Evolutionary conservation across 2,888 invertebrate genomes (phyloP), one percentile per base, ranked within the genome.

Genomic region (Caradrina clavipalpis): DNA sequence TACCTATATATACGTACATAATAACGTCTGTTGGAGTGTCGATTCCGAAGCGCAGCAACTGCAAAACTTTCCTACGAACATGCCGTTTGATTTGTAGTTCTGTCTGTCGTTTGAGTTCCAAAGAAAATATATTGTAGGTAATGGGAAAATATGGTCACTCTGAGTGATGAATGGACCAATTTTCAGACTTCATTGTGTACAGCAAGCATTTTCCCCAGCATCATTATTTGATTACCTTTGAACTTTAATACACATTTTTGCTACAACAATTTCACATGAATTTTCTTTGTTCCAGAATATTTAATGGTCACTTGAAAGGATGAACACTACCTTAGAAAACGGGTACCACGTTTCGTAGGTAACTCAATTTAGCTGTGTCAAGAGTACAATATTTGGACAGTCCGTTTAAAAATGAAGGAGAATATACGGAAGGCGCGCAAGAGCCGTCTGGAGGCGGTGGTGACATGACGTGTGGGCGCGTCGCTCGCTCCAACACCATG

Each of bases 401-500:
- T 78, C 80, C 78, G 79, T 87, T 88, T 89, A 86, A 93, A 94
- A 79, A 94, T 94, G 94, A 89, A 90, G 88, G 87, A 87, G 86
- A 81, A 85, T 86, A 82, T 84, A 84, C 81, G 87, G 86, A 83
- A 83, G 85, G 82, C 86, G 86, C 84, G 90, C 80, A 78, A 80
- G 84, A 86, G 87, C 84, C 88, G 90, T 83, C 88, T 83, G 80
- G 89, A 85, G 81, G 89, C 87, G 85, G 88, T 89, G 80, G 90
- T 90, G 88, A 94, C 93, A 88, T 93, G 93, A 93, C 90, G 90
- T 88, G 92, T 88, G 88, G 80, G 81, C 86, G 82, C 78, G 82
- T 69, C 79, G 82, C 79, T 78, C 77, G 72, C 83, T 61, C 73
- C 80, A 82, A 84, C 89, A 93, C 86, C 82, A 95, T 96, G 95